Conservation (phyloP, 2,888 invertebrate genomes). For the Acanthosepion lycidas region DNA sequence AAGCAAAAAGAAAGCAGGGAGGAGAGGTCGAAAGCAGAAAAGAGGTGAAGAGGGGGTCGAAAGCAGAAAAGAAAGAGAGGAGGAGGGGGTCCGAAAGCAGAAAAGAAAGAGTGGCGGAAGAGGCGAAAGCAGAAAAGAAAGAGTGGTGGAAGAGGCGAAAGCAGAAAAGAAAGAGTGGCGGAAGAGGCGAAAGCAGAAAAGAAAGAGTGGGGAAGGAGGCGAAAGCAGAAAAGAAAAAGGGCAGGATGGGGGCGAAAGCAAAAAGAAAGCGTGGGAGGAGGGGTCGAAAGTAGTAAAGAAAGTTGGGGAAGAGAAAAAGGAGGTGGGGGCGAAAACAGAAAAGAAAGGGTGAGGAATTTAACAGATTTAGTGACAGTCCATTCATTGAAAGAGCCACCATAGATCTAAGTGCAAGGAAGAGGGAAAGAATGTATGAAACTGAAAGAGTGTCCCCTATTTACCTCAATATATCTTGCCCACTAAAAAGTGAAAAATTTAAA, state of each 20-base stretch:
- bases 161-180: rapidly evolving
- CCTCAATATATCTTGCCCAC: background rate
- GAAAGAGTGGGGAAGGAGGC: background rate
- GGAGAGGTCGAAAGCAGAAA: background rate
- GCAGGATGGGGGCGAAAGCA: background rate
- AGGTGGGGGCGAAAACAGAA: background rate
- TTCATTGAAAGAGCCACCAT: background rate
- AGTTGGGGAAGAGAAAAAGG: background rate
- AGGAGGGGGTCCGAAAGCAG: background rate
- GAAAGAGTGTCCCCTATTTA: background rate
- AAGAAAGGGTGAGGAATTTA: background rate
- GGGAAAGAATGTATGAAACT: background rate
- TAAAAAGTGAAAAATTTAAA: background rate
- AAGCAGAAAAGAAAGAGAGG: no score
- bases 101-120: background rate
- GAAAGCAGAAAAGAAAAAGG: background rate
- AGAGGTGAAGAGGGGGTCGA: background rate
- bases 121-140: background rate
- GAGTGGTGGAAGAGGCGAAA: background rate
- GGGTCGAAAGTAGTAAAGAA: background rate
- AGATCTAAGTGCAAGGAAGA: background rate
- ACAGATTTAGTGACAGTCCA: background rate
- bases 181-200: background rate
- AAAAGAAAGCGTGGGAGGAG: background rate
- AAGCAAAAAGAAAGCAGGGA: no score